phyloP scores from a whole-genome alignment of 1,140 invertebrate genomes.

The Hypothenemus hampei region DNA sequence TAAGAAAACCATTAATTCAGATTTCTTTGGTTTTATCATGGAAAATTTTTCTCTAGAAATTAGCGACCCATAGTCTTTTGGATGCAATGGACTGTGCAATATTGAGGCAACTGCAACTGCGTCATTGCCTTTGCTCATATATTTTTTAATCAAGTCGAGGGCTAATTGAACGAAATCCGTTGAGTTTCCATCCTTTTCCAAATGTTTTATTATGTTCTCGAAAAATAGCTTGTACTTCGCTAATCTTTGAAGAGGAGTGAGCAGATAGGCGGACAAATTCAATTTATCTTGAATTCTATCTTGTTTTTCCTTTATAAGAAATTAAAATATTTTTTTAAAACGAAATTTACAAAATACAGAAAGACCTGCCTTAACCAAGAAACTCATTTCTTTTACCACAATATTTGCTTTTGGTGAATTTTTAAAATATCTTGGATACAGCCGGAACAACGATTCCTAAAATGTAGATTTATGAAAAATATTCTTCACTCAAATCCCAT shows the following conservation, averaged over 20 bases:
- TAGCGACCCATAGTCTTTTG: constrained; percentile 33
- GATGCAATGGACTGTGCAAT: constrained; percentile 29
- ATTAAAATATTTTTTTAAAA: background rate
- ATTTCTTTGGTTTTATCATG: constrained; percentile 33
- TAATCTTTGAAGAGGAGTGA: constrained; percentile 39
- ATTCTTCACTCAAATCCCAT: background rate
- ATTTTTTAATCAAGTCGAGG: constrained; percentile 30
- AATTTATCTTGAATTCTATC: constrained; percentile 32
- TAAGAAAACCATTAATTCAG: constrained; percentile 35
- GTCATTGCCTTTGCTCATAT: constrained; percentile 38
- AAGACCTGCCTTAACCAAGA: constrained; percentile 30
- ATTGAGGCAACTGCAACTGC: constrained; percentile 38
- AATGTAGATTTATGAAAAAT: constrained; percentile 18
- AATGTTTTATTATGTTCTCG: constrained; percentile 35
- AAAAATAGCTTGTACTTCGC: constrained; percentile 38
- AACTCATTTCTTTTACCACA: constrained; percentile 27
- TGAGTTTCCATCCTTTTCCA: constrained; percentile 25
- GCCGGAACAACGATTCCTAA: constrained; percentile 34
- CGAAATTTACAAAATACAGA: background rate
- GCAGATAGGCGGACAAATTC: constrained; percentile 34
- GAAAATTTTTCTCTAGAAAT: constrained; percentile 36
- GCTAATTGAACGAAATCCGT: constrained; percentile 25
- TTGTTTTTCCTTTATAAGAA: constrained; percentile 31
- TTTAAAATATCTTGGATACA: constrained; percentile 37
- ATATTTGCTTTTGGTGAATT: constrained; percentile 36